Evolutionary conservation across 2,113 vertebrate genomes (phyloP).

Genomic region (Pseudopipra pipra): DNA sequence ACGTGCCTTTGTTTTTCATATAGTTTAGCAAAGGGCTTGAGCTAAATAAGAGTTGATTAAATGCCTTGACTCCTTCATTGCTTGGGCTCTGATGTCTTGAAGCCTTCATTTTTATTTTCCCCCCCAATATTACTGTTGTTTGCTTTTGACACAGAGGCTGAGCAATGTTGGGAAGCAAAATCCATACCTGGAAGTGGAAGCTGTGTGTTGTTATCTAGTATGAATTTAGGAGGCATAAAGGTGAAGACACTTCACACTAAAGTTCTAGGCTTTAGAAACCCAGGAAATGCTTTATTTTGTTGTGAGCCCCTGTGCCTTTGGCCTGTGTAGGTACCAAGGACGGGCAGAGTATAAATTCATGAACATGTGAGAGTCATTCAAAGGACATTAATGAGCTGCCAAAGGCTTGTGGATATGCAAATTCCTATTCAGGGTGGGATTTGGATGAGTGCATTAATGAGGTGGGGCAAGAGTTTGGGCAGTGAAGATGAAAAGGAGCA

Average conservation of each 20-base stretch:
- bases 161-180: not conserved
- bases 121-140: not conserved
- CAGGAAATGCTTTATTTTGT: not conserved
- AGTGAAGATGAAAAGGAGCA: not conserved
- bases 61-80: not conserved
- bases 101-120: not conserved
- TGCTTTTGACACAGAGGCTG: not conserved
- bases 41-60: not conserved
- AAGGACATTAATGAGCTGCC: slow-evolving; percentile 6
- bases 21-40: not conserved
- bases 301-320: not conserved
- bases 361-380: not conserved
- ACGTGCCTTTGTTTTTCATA: not conserved
- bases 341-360: not conserved
- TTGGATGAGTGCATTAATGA: slow-evolving; percentile 3
- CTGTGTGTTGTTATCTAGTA: fast-evolving
- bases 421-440: not conserved
- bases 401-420: not conserved
- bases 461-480: not conserved
- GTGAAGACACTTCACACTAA: not conserved
- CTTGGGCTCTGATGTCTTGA: not conserved
- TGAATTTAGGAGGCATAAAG: not conserved
- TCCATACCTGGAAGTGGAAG: not conserved
- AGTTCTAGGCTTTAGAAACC: not conserved
- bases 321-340: not conserved